These are phyloP conservation scores for Plagiodera versicolora DNA, from an alignment of 2,888 invertebrate genomes.

Conservation along the genomic window DNA sequence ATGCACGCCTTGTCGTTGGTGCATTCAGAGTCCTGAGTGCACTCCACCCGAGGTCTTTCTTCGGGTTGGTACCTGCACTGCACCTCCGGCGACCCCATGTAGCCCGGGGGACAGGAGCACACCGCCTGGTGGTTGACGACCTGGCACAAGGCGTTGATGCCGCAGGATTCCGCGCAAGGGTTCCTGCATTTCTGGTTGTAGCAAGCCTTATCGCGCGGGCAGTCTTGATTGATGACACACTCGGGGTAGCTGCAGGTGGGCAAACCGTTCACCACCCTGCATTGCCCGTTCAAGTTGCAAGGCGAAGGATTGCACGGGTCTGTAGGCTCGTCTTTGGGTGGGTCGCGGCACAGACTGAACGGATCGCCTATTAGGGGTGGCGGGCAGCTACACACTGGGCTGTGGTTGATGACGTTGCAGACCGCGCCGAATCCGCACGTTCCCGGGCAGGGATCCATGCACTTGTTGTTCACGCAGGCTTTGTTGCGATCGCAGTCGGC, in stretches of 20 bases:
- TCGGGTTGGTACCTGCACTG: conserved; percentile 64
- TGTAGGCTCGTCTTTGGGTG: conserved; percentile 51
- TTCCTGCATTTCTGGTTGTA: conserved; percentile 81
- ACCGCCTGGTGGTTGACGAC: conserved; percentile 78
- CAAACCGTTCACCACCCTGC: conserved; percentile 68
- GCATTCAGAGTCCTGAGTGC: conserved; percentile 76
- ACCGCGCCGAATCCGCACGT: conserved; percentile 77
- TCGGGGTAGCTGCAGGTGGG: conserved; percentile 83
- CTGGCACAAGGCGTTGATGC: conserved; percentile 79
- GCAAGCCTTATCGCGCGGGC: conserved; percentile 77
- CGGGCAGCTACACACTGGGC: conserved; percentile 82
- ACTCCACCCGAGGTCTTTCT: conserved; percentile 69
- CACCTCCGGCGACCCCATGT: conserved; percentile 75
- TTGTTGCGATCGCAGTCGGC: conserved; percentile 75
- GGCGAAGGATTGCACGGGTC: conserved; percentile 87
- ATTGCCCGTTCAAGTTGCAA: conserved; percentile 81
- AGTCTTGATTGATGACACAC: conserved; percentile 87
- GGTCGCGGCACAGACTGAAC: conserved; percentile 67
- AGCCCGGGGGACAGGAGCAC: conserved; percentile 80
- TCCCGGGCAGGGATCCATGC: conserved; percentile 78
- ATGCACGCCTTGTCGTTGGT: conserved; percentile 81
- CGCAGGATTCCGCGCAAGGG: conserved; percentile 81
- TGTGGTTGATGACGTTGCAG: conserved; percentile 81
- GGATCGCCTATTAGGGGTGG: conserved; percentile 77
- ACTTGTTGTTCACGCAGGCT: conserved; percentile 79